Evolutionary conservation across 2,888 invertebrate species (phyloP).

Genomic region (Meandrusa payeni): DNA sequence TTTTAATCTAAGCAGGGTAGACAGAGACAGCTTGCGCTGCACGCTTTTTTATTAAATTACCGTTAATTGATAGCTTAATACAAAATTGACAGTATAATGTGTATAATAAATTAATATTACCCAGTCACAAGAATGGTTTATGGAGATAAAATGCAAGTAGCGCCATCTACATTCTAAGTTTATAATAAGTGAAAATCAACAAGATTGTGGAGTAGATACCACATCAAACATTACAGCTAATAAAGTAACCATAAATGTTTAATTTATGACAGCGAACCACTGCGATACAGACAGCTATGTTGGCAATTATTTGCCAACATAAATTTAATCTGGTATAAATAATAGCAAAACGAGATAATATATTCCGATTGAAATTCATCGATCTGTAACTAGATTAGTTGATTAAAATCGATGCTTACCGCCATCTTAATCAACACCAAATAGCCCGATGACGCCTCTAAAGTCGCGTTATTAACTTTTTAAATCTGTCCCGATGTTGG

Average conservation of each 20-base stretch:
- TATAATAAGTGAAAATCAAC: constrained; percentile 3
- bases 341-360: constrained; percentile 16
- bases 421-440: constrained; percentile 39
- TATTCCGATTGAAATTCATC: constrained; percentile 24
- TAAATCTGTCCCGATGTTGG: constrained; percentile 71
- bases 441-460: constrained; percentile 49
- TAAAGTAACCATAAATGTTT: constrained; percentile 19
- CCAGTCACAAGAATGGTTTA: too few species aligned
- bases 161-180: constrained; percentile 21
- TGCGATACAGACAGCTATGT: constrained; percentile 1
- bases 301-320: constrained; percentile 22
- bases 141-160: constrained; percentile 15
- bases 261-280: constrained; percentile 16
- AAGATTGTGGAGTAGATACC: constrained; percentile 9
- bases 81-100: too few species aligned
- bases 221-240: constrained; percentile 9
- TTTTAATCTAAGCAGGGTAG: too few species aligned
- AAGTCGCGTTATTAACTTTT: constrained; percentile 72
- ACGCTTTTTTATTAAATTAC: too few species aligned
- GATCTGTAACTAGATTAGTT: constrained; percentile 22
- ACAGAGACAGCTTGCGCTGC: too few species aligned
- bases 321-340: constrained; percentile 23
- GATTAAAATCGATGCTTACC: constrained; percentile 14
- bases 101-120: too few species aligned
- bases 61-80: too few species aligned